phyloP scores from a whole-genome alignment of 2,113 vertebrate species.

The Lipophrys pholis region DNA sequence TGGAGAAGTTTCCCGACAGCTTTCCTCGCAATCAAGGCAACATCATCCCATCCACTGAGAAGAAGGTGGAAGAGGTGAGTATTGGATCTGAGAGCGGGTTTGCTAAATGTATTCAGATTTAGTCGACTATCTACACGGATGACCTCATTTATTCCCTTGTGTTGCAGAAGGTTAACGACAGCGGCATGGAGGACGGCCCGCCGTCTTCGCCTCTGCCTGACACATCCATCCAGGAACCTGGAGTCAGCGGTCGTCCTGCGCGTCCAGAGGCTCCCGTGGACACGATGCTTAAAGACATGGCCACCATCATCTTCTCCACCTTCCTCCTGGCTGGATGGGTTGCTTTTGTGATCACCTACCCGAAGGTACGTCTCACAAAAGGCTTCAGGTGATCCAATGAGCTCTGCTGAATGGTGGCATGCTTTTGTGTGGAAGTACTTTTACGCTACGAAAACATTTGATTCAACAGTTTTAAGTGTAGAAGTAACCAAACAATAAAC shows the following conservation, averaged over 20 bases:
- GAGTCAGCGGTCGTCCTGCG: slow-evolving; percentile 47
- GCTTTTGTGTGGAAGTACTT: neutral
- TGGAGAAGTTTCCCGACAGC: slow-evolving; percentile 93
- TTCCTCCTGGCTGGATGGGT: slow-evolving; percentile 97
- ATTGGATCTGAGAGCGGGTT: neutral
- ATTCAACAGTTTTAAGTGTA: no score
- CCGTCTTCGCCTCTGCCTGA: slow-evolving; percentile 73
- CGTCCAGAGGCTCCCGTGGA: slow-evolving; percentile 90
- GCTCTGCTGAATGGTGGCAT: neutral
- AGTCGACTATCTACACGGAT: neutral
- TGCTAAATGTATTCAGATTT: neutral
- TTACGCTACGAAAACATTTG: no score
- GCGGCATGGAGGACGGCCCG: slow-evolving; percentile 84
- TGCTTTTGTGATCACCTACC: slow-evolving; percentile 97
- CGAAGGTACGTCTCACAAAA: slow-evolving; percentile 84
- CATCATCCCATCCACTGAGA: slow-evolving; percentile 91
- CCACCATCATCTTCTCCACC: slow-evolving; percentile 95
- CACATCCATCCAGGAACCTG: slow-evolving; percentile 87
- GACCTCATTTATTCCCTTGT: slow-evolving; percentile 5
- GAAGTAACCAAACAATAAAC: no score
- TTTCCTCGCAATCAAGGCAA: slow-evolving; percentile 90
- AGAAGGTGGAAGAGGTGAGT: slow-evolving; percentile 85
- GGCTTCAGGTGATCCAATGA: no score
- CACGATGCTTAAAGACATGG: slow-evolving; percentile 95
- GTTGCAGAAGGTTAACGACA: slow-evolving; percentile 87